Evolutionary conservation across 2,888 invertebrate species (phyloP).

Genomic region (Habroteleia sp.): DNA sequence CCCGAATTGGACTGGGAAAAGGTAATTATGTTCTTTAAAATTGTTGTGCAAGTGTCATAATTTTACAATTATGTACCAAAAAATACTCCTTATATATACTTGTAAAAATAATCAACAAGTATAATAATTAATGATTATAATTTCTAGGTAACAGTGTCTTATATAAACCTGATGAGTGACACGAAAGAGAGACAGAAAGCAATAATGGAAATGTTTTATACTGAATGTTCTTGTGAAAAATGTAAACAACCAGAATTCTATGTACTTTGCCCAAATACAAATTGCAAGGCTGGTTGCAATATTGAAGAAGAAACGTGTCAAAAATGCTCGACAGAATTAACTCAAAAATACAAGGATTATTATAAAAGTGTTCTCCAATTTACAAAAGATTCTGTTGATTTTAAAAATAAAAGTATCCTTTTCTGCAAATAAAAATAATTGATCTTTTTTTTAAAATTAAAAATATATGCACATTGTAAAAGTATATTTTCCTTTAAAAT

Average conservation of each 20-base stretch:
- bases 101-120: too few relatives aligned
- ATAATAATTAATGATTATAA: background rate
- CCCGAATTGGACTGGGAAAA: constrained; percentile 15
- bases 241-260: background rate
- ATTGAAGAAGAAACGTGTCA: constrained; percentile 3
- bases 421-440: too few relatives aligned
- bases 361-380: too few relatives aligned
- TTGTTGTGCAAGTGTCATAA: too few relatives aligned
- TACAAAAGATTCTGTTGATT: too few relatives aligned
- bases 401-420: too few relatives aligned
- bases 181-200: background rate
- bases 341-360: too few relatives aligned
- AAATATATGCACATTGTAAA: too few relatives aligned
- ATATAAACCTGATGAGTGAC: background rate
- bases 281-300: background rate
- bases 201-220: background rate
- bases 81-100: too few relatives aligned
- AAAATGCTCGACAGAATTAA: background rate
- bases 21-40: background rate
- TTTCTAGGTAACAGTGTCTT: constrained; percentile 11
- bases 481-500: too few relatives aligned
- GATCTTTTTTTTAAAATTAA: too few relatives aligned
- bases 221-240: constrained; percentile 7
- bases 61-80: too few relatives aligned
- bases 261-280: constrained; percentile 4